Conservation (phyloP, 2,888 invertebrate species). For the Noctua janthina region DNA sequence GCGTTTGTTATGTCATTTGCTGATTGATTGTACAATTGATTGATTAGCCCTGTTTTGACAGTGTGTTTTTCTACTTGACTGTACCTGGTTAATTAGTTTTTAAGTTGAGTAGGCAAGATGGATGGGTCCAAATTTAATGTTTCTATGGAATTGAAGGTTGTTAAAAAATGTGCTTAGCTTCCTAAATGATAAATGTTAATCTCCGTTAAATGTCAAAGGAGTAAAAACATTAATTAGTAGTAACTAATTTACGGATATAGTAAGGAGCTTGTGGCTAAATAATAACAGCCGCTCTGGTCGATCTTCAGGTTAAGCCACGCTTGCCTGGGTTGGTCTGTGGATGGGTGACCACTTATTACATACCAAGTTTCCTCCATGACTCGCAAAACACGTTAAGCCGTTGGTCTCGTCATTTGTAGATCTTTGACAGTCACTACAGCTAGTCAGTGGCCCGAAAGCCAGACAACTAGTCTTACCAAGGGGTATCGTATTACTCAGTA, state of each 20-base stretch:
- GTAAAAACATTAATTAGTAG: not conserved
- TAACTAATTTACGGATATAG: not conserved
- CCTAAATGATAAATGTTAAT: constrained; percentile 17
- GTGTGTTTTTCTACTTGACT: constrained; percentile 63
- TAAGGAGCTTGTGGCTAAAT: no score
- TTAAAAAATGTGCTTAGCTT: constrained; percentile 30
- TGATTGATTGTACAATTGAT: constrained; percentile 71
- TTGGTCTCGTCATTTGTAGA: no score
- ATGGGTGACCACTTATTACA: no score
- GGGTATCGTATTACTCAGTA: no score
- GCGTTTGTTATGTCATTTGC: constrained; percentile 64
- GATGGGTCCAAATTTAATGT: constrained; percentile 45
- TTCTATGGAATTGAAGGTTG: constrained; percentile 41
- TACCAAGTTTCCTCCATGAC: no score
- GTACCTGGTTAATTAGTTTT: constrained; percentile 65
- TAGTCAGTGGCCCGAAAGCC: no score
- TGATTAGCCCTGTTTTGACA: constrained; percentile 66
- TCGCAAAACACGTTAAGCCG: no score
- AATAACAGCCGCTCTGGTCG: no score
- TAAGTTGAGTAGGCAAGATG: constrained; percentile 66
- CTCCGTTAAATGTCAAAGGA: constrained; percentile 5
- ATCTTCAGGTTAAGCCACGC: no score
- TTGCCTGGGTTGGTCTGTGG: no score
- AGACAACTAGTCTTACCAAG: no score
- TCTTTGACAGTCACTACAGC: no score